Conservation (phyloP, 2,797 vertebrate species). For the Anolis apletophallus region DNA sequence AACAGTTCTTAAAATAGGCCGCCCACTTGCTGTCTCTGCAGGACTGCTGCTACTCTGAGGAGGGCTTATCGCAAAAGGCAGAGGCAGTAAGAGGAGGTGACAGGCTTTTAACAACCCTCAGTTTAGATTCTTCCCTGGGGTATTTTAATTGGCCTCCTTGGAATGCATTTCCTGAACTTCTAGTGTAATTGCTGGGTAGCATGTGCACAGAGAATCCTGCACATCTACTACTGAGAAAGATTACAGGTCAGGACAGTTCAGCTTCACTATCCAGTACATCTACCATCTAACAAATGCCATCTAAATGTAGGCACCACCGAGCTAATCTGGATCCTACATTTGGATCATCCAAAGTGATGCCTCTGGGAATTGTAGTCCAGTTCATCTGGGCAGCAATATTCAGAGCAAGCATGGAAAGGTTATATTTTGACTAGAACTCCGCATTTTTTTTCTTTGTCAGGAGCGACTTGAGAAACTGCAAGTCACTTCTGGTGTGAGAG, state of each 20-base stretch:
- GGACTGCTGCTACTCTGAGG: neutral
- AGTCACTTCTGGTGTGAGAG: too few relatives aligned
- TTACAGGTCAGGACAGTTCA: neutral
- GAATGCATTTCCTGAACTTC: conserved; percentile 7
- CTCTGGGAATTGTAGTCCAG: too few relatives aligned
- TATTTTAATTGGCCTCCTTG: neutral
- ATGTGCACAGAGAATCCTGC: neutral
- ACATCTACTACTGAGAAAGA: neutral
- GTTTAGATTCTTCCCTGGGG: conserved; percentile 1
- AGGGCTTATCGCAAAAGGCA: neutral
- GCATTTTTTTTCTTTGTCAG: too few relatives aligned
- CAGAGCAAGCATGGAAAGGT: too few relatives aligned
- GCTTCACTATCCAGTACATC: neutral
- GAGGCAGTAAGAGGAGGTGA: neutral
- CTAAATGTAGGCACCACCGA: neutral
- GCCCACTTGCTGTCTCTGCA: neutral
- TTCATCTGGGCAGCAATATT: too few relatives aligned
- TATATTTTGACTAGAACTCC: too few relatives aligned
- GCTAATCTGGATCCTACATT: neutral
- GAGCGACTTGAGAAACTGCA: too few relatives aligned
- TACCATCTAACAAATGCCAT: neutral
- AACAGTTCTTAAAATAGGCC: conserved; percentile 45
- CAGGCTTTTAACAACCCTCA: neutral
- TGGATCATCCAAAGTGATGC: too few relatives aligned
- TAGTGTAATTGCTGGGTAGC: neutral